Evolutionary conservation across 2,797 vertebrate genomes (phyloP).

Genomic region (Gallinago nigripennis): DNA sequence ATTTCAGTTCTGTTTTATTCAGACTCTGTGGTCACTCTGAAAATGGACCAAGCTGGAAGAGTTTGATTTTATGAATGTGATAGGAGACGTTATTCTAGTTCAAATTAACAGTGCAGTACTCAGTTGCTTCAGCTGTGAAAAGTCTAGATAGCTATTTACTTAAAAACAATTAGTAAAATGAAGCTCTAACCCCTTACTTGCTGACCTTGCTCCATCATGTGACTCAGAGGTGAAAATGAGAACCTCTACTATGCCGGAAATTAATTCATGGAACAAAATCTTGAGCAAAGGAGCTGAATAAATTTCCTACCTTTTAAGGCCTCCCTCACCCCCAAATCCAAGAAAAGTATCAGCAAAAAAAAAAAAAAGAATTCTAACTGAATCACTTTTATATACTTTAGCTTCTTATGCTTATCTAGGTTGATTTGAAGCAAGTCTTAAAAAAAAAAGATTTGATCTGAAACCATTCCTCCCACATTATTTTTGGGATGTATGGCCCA

Average conservation of each 20-base stretch:
- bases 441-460: neutral
- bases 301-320: neutral
- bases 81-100: neutral
- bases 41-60: neutral
- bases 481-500: neutral
- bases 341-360: neutral
- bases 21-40: neutral
- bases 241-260: neutral
- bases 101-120: neutral
- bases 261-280: neutral
- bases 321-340: neutral
- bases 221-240: neutral
- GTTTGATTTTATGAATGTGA: neutral
- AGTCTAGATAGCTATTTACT: neutral
- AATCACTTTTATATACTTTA: neutral
- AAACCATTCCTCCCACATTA: neutral
- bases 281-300: neutral
- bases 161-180: neutral
- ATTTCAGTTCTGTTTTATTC: neutral
- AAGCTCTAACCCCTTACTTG: neutral
- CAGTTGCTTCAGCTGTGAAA: neutral
- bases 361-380: neutral
- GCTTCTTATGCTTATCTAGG: neutral
- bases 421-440: neutral
- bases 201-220: neutral